Evolutionary conservation across 2,888 invertebrate genomes (phyloP), one percentile per base, ranked within the genome.

Genomic region (Brenthis hecate): DNA sequence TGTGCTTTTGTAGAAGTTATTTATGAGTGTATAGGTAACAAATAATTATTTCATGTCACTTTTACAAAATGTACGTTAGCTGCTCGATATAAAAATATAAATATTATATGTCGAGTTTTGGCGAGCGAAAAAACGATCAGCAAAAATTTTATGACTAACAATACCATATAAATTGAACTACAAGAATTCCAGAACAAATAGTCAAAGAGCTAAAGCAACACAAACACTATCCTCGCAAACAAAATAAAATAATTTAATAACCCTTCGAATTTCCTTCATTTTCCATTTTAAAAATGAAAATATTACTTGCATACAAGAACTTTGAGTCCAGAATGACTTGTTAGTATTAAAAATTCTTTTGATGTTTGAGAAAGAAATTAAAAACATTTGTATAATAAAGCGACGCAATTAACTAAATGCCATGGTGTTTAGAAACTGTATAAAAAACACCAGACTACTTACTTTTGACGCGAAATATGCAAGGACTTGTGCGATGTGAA

Each of bases 361-460:
- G 85, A 87, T 83, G 85, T 87, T 80, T 78, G 82, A 81, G 75
- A 81, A 76, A 83, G 83, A 80, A 83, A 87, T 81, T 79, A 82
- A 82, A 83, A 80, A 87, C 86, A 87, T 86, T 85, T 85, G 83
- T 82, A 77, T 75, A 72, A 79, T 80, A 81, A 82, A 80, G 76
- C 71, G 61, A 69, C 68, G 67, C 78, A 74, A 76, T 77, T 77
- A 78, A 77, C 77, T 75, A 74, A 70, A 72, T 55, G 62, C 64
- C 47, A 28, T 57, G 64, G 54, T 8, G 68, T 68, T 75, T 75
- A 71, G 76, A 76, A 76, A 76, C 75, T 76, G 75, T 76, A 72
- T 75, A 74, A 76, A 75, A 75, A 72, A 71, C 65, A 74, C 70
- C 71, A 71, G 67, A 73, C 73, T 71, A 58, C 69, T 71, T 71